Evolutionary conservation across 1,140 invertebrate genomes (phyloP).

Genomic region (Drosophila ogumai): DNA sequence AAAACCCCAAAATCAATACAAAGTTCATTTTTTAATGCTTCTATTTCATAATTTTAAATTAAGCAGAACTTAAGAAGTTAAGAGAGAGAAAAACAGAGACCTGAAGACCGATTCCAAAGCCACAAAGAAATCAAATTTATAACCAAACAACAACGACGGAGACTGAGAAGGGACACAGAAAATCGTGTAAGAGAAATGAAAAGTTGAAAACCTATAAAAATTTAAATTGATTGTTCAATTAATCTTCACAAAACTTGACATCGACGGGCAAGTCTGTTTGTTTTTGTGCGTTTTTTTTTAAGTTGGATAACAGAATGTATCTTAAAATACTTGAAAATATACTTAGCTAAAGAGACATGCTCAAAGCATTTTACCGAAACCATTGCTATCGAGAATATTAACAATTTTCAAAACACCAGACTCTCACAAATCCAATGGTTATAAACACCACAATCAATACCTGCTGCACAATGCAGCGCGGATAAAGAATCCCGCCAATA

Average conservation of each 20-base stretch:
- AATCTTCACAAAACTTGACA: slow-evolving; percentile 83
- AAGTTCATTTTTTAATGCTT: slow-evolving; percentile 66
- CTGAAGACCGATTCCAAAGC: slow-evolving; percentile 52
- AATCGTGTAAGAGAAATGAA: slow-evolving; percentile 79
- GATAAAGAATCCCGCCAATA: slow-evolving; percentile 20
- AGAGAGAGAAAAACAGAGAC: slow-evolving; percentile 4
- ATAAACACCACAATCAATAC: slow-evolving; percentile 43
- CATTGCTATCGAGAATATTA: slow-evolving; percentile 12
- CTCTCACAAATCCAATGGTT: slow-evolving; percentile 1
- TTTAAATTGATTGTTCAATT: slow-evolving; percentile 85
- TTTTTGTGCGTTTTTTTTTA: background rate
- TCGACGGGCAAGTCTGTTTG: slow-evolving; percentile 45
- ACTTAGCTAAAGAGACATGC: background rate
- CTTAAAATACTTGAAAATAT: slow-evolving; percentile 4
- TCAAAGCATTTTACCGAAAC: background rate
- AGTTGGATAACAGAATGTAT: background rate
- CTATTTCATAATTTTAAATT: slow-evolving; percentile 78
- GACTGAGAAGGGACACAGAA: slow-evolving; percentile 39
- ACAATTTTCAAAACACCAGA: slow-evolving; percentile 24
- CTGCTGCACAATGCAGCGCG: slow-evolving; percentile 33
- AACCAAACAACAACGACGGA: slow-evolving; percentile 49
- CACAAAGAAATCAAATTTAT: slow-evolving; percentile 76
- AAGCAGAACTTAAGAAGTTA: slow-evolving; percentile 11
- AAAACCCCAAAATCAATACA: slow-evolving; percentile 47
- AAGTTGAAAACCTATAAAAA: slow-evolving; percentile 84